Conservation (phyloP, 2,113 vertebrate genomes). For the Pygathrix nemaeus region DNA sequence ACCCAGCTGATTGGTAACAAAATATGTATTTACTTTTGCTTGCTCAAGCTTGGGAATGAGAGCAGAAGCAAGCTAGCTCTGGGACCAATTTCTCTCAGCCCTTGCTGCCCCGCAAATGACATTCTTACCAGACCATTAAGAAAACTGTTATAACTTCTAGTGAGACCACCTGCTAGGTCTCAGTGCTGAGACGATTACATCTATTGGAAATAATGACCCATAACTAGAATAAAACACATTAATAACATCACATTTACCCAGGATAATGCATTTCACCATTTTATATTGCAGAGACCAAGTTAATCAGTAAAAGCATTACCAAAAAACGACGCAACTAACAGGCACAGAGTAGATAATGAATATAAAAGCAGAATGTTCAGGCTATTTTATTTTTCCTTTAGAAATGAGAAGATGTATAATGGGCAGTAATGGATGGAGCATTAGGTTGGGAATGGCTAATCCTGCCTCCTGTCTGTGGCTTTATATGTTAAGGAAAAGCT, state of each 20-base stretch:
- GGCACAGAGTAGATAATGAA: slow-evolving; percentile 67
- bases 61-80: slow-evolving; percentile 68
- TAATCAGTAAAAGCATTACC: slow-evolving; percentile 78
- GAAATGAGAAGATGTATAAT: slow-evolving; percentile 34
- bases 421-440: slow-evolving; percentile 36
- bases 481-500: background rate
- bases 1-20: slow-evolving; percentile 64
- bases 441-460: background rate
- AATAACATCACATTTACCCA: slow-evolving; percentile 82
- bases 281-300: slow-evolving; percentile 77
- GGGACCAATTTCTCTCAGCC: slow-evolving; percentile 76
- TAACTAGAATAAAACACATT: slow-evolving; percentile 85
- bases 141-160: slow-evolving; percentile 82
- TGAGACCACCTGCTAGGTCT: slow-evolving; percentile 84
- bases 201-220: slow-evolving; percentile 85
- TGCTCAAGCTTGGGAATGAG: slow-evolving; percentile 76
- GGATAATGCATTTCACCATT: slow-evolving; percentile 81
- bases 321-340: slow-evolving; percentile 73
- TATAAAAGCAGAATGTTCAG: slow-evolving; percentile 68
- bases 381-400: background rate
- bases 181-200: slow-evolving; percentile 81
- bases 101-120: slow-evolving; percentile 82
- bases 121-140: slow-evolving; percentile 83
- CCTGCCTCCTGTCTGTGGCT: background rate
- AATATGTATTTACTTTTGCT: slow-evolving; percentile 74